phyloP scores from a whole-genome alignment of 2,888 invertebrate species.

The Melanchra persicariae region DNA sequence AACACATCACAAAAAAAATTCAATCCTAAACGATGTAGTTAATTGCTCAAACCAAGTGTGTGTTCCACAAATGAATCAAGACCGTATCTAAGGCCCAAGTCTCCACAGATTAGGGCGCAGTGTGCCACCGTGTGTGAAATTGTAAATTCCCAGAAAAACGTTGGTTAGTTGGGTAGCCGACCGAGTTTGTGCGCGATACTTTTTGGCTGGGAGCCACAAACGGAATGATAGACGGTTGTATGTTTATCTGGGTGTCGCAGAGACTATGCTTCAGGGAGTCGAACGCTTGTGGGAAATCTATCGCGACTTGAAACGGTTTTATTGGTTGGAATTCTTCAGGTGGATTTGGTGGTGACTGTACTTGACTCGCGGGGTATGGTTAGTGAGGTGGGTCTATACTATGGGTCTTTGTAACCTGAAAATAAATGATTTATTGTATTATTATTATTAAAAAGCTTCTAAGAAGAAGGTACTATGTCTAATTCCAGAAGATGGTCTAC shows the following conservation, averaged over 20 bases:
- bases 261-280: slow-evolving; percentile 37
- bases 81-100: slow-evolving; percentile 42
- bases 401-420: no score
- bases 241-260: slow-evolving; percentile 50
- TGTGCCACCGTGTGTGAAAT: slow-evolving; percentile 52
- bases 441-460: no score
- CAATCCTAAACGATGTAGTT: slow-evolving; percentile 25
- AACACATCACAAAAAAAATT: slow-evolving; percentile 15
- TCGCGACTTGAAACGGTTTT: slow-evolving; percentile 26
- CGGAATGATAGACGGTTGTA: slow-evolving; percentile 48
- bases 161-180: slow-evolving; percentile 15
- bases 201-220: slow-evolving; percentile 56
- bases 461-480: no score
- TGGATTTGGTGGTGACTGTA: slow-evolving; percentile 14
- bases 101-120: slow-evolving; percentile 39
- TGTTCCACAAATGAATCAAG: slow-evolving; percentile 53
- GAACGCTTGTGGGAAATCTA: slow-evolving; percentile 45
- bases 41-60: slow-evolving; percentile 20
- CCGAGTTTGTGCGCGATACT: slow-evolving; percentile 39
- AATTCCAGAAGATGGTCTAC: no score
- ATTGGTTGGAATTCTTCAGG: slow-evolving; percentile 30
- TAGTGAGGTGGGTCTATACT: no score
- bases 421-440: no score
- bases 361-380: not conserved
- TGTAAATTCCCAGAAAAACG: slow-evolving; percentile 60